Percentiles rank a stretch among this genome's conserved stretches.
Conservation (phyloP, 1,140 invertebrate genomes). For the Trichonephila clavata region DNA sequence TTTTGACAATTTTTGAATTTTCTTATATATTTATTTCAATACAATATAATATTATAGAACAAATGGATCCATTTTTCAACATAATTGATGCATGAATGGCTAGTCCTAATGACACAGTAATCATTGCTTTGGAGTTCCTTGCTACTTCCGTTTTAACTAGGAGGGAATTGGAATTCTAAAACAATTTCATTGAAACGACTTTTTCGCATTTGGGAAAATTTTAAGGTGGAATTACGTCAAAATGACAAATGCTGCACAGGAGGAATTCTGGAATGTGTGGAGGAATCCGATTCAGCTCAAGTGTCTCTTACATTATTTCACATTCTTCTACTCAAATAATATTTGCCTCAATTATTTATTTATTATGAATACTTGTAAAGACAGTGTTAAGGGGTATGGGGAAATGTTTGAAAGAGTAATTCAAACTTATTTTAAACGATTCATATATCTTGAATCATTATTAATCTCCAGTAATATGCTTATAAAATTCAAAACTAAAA, state of each 20-base stretch:
- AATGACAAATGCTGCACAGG: slow-evolving; percentile 35
- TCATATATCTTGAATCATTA: background rate
- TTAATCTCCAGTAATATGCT: background rate
- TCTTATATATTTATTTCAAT: background rate
- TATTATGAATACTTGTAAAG: slow-evolving; percentile 61
- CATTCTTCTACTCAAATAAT: slow-evolving; percentile 59
- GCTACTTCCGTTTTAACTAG: slow-evolving; percentile 15
- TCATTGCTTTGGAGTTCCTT: background rate
- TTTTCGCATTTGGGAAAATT: slow-evolving; percentile 55
- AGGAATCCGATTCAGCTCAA: slow-evolving; percentile 49
- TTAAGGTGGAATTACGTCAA: slow-evolving; percentile 55
- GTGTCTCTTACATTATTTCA: slow-evolving; percentile 36
- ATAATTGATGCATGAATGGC: background rate
- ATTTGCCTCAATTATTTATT: slow-evolving; percentile 63
- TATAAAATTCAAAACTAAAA: no score
- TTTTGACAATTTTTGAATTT: background rate
- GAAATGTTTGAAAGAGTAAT: slow-evolving; percentile 13
- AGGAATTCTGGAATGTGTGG: slow-evolving; percentile 52
- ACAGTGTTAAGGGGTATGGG: background rate
- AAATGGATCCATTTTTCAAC: background rate
- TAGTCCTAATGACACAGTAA: slow-evolving; percentile 9
- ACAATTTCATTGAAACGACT: slow-evolving; percentile 47
- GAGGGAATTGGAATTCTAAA: slow-evolving; percentile 47
- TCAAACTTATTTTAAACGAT: background rate
- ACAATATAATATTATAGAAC: background rate